Percentiles rank a stretch among this genome's conserved stretches.
Evolutionary conservation across 2,888 invertebrate species (phyloP).

Genomic region (Spodoptera exigua): DNA sequence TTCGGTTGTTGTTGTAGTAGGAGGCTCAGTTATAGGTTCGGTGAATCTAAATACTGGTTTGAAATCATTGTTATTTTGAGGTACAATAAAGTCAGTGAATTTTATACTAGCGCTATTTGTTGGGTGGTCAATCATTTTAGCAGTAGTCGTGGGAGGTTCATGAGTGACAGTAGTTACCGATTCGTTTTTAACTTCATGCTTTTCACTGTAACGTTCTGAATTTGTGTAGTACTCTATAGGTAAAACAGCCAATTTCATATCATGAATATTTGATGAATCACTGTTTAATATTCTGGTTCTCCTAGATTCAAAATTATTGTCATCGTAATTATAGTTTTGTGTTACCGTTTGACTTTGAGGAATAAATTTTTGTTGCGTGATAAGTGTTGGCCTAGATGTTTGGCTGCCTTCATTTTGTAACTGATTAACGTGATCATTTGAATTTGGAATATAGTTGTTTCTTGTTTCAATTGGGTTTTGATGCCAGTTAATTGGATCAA

Average conservation of each 20-base stretch:
- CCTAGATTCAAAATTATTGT: constrained; percentile 66
- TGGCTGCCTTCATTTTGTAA: constrained; percentile 26
- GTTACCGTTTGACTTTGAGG: constrained; percentile 74
- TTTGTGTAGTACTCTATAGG: constrained; percentile 49
- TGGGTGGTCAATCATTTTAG: constrained; percentile 10
- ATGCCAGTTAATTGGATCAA: constrained; percentile 24
- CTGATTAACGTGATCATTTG: constrained; percentile 15
- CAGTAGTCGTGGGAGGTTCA: constrained; percentile 56
- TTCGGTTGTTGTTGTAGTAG: constrained; percentile 61
- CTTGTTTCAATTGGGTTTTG: constrained; percentile 22
- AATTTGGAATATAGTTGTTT: constrained; percentile 8
- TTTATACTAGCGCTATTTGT: constrained; percentile 43
- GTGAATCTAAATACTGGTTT: constrained; percentile 61
- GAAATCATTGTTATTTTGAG: constrained; percentile 64
- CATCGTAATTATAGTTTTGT: constrained; percentile 75
- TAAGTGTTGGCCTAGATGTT: constrained; percentile 63
- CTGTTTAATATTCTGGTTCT: constrained; percentile 58
- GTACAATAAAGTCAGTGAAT: constrained; percentile 64
- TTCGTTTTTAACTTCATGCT: constrained; percentile 53
- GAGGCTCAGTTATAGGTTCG: constrained; percentile 48
- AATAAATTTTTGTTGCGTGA: constrained; percentile 71
- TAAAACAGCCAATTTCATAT: constrained; percentile 49
- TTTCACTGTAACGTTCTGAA: constrained; percentile 40
- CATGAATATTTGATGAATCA: constrained; percentile 31
- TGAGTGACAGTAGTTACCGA: constrained; percentile 55